These are phyloP conservation scores for Sebastolobus altivelis DNA, from an alignment of 2,797 vertebrate species.

Conservation along the genomic window DNA sequence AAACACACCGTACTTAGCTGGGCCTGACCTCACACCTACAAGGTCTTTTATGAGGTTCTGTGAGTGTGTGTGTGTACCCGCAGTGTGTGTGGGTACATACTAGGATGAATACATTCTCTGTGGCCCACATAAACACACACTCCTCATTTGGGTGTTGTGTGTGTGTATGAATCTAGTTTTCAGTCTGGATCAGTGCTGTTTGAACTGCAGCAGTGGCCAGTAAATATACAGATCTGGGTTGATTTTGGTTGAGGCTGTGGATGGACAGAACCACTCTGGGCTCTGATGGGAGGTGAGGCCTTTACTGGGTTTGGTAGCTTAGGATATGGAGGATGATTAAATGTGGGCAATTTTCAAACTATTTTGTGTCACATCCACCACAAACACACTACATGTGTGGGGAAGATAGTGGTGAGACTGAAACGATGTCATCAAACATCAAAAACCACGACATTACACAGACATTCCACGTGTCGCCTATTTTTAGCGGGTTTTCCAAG, in stretches of 20 bases:
- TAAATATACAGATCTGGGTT: background rate
- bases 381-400: background rate
- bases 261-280: too few relatives aligned
- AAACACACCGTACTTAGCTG: slow-evolving; percentile 45
- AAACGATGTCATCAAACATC: too few relatives aligned
- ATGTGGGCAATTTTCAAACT: slow-evolving; percentile 24
- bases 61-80: background rate
- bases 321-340: slow-evolving; percentile 7
- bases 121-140: slow-evolving; percentile 40
- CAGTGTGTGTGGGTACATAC: background rate
- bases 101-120: slow-evolving; percentile 64
- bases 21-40: slow-evolving; percentile 67
- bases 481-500: too few relatives aligned
- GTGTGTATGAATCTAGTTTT: slow-evolving; percentile 12
- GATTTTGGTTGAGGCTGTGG: background rate
- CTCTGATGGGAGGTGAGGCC: slow-evolving; percentile 1
- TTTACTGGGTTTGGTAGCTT: background rate
- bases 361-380: background rate
- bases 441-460: too few relatives aligned
- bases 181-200: slow-evolving; percentile 1
- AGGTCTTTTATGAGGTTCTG: slow-evolving; percentile 34
- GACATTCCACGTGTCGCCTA: too few relatives aligned
- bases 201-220: background rate
- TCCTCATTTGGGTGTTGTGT: background rate
- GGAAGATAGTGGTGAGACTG: background rate